Percentiles rank a stretch among this genome's conserved stretches.
phyloP scores from a whole-genome alignment of 2,888 invertebrate genomes.

The Caenorhabditis sp. region DNA sequence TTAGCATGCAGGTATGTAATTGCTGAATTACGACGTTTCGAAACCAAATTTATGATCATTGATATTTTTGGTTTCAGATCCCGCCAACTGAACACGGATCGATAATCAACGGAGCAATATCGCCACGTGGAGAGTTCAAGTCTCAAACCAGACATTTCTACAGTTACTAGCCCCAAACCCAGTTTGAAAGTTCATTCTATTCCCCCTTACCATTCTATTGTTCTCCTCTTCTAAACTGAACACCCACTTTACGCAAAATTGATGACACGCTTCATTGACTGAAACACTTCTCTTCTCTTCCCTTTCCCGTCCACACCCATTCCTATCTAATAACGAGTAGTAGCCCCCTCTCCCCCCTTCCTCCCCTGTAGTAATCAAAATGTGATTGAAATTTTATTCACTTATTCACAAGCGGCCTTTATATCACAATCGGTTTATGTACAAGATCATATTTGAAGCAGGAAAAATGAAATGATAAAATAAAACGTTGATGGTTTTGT shows the following conservation, averaged over 20 bases:
- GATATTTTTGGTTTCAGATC: conserved; percentile 38
- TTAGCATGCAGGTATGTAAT: conserved; percentile 56
- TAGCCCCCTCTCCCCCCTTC: no score
- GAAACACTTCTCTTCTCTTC: no score
- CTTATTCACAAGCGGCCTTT: conserved; percentile 14
- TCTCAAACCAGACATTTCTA: conserved; percentile 72
- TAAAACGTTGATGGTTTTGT: conserved; percentile 52
- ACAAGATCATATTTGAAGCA: conserved; percentile 39
- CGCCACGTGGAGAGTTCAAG: conserved; percentile 67
- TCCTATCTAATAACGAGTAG: conserved; percentile 53
- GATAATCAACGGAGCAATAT: conserved; percentile 59
- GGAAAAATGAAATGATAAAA: conserved; percentile 27
- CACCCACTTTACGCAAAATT: conserved; percentile 39
- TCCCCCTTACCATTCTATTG: conserved; percentile 35
- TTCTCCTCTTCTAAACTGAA: conserved; percentile 23
- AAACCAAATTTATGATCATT: background rate
- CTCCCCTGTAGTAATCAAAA: background rate
- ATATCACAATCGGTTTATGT: conserved; percentile 40
- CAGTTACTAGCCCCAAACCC: conserved; percentile 61
- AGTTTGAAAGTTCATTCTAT: no score
- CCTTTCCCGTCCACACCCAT: no score
- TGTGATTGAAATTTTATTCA: no score
- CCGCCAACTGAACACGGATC: conserved; percentile 64
- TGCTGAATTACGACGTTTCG: background rate
- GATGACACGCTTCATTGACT: conserved; percentile 45